phyloP scores from a whole-genome alignment of 2,113 vertebrate species.

The Tyrannus savana region DNA sequence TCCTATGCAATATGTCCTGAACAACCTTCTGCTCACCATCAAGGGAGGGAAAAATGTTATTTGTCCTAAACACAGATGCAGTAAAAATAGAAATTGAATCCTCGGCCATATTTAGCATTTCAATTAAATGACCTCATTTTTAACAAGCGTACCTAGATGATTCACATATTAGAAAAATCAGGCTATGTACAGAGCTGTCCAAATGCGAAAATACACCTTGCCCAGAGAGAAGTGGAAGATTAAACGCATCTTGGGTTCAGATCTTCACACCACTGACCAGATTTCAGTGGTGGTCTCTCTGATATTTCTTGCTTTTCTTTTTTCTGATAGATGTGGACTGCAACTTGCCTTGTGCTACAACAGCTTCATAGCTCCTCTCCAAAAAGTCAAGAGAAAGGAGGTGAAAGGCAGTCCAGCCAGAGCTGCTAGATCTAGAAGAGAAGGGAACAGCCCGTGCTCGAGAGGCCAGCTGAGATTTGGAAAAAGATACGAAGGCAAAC shows the following conservation, averaged over 20 bases:
- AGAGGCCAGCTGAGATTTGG: background rate
- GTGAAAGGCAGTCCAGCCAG: background rate
- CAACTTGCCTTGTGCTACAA: background rate
- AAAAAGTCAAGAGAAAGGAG: background rate
- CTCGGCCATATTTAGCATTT: constrained; percentile 27
- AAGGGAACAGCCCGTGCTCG: background rate
- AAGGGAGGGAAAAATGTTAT: background rate
- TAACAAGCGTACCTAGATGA: constrained; percentile 30
- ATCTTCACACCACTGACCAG: background rate
- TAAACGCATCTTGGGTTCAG: background rate
- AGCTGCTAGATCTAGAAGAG: background rate
- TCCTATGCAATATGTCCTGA: background rate
- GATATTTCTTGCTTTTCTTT: background rate
- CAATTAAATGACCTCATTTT: constrained; percentile 55
- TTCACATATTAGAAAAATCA: constrained; percentile 33
- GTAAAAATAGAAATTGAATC: constrained; percentile 41
- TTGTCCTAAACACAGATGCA: background rate
- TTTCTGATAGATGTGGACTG: background rate
- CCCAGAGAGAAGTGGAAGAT: background rate
- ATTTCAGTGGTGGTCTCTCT: background rate
- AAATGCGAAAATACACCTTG: background rate
- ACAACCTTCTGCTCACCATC: background rate
- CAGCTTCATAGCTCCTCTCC: background rate
- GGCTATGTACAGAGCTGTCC: background rate
- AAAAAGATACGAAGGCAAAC: background rate